These are phyloP conservation scores for Chrysaora quinquecirrha DNA, from an alignment of 30 jellyfish, hydroid and myxozoan species.

Conservation along the genomic window DNA sequence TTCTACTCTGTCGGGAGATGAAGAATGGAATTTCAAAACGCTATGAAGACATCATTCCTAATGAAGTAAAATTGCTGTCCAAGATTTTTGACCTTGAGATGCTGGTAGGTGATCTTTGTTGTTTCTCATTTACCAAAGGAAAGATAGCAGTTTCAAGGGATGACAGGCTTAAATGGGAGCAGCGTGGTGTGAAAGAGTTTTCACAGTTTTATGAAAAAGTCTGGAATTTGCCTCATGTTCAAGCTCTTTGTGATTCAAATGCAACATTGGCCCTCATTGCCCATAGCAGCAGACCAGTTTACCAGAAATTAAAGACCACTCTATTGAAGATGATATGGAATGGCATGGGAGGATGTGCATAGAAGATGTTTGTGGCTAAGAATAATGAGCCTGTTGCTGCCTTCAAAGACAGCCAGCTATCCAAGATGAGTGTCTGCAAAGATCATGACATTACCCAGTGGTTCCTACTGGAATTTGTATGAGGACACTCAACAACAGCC, in stretches of 20 bases:
- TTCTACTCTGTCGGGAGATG: background rate
- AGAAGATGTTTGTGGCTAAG: background rate
- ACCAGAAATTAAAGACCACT: background rate
- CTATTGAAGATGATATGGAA: constrained; percentile 14
- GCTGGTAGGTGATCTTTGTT: background rate
- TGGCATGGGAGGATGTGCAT: background rate
- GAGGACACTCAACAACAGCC: background rate
- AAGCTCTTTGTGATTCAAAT: background rate
- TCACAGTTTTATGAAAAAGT: constrained; percentile 4
- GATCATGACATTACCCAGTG: constrained; percentile 10
- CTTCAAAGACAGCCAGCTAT: background rate
- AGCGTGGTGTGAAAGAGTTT: constrained; percentile 4
- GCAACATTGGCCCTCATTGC: background rate
- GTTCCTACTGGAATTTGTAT: constrained; percentile 18
- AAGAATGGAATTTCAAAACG: background rate
- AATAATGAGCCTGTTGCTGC: background rate
- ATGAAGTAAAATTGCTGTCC: background rate
- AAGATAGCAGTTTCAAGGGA: background rate
- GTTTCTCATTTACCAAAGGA: background rate
- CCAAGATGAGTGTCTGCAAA: background rate
- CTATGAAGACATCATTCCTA: constrained; percentile 11
- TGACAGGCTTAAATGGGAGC: constrained; percentile 29
- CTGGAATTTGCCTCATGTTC: constrained; percentile 25
- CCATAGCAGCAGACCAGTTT: constrained; percentile 2
- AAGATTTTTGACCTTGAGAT: constrained; percentile 20